phyloP scores from a whole-genome alignment of 2,113 vertebrate species.

The mouse (Mus musculus) region DNA sequence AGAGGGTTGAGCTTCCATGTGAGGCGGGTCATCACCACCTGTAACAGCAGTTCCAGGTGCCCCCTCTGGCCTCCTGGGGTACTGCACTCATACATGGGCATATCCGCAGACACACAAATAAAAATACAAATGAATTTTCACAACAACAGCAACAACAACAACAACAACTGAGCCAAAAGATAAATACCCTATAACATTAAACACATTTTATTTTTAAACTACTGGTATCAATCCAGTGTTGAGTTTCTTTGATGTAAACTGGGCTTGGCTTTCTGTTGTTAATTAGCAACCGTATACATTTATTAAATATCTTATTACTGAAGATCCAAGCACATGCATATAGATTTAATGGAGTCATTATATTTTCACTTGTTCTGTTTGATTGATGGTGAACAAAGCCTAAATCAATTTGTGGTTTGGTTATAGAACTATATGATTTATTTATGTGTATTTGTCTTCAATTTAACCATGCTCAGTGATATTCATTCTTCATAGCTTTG shows the following conservation, averaged over 20 bases:
- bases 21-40: background rate
- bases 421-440: background rate
- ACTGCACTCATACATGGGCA: background rate
- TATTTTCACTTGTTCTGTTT: slow-evolving; percentile 17
- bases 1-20: no score
- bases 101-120: background rate
- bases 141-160: no score
- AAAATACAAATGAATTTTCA: background rate
- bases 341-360: background rate
- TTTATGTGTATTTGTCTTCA: background rate
- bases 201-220: slow-evolving; percentile 46
- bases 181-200: background rate
- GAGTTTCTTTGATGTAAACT: background rate
- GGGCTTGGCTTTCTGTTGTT: slow-evolving; percentile 57
- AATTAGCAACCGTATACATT: slow-evolving; percentile 49
- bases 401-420: slow-evolving; percentile 5
- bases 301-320: slow-evolving; percentile 47
- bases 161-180: background rate
- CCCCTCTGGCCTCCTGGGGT: no score
- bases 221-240: slow-evolving; percentile 26
- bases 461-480: background rate
- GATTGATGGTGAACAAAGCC: background rate
- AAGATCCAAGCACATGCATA: background rate
- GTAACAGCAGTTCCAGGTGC: background rate
- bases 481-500: background rate